Evolutionary conservation across 2,113 vertebrate genomes (phyloP).

Genomic region (Vidua macroura): DNA sequence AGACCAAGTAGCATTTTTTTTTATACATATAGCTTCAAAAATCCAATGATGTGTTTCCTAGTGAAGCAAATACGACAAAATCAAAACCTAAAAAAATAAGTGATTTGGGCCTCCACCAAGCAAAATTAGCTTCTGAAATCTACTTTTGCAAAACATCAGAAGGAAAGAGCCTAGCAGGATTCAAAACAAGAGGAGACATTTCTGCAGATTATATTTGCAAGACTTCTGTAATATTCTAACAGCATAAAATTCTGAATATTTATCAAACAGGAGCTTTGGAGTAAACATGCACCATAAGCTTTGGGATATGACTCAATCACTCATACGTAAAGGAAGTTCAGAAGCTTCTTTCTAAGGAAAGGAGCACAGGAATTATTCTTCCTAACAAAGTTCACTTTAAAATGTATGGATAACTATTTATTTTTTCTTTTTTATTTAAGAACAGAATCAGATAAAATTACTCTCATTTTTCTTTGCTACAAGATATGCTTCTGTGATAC

Average conservation of each 20-base stretch:
- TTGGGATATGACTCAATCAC: neutral
- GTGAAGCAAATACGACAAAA: neutral
- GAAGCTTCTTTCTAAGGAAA: neutral
- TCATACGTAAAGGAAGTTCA: neutral
- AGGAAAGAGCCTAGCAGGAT: neutral
- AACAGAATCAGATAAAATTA: neutral
- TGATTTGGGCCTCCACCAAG: neutral
- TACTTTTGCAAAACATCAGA: neutral
- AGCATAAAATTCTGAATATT: neutral
- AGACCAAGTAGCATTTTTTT: neutral
- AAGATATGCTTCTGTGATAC: neutral
- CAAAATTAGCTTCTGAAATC: neutral
- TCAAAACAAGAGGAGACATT: neutral
- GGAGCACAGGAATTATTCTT: neutral
- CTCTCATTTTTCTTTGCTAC: neutral
- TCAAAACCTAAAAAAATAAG: neutral
- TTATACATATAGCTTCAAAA: neutral
- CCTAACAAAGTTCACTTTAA: neutral
- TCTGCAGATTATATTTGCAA: neutral
- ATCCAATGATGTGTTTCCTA: neutral
- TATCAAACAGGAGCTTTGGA: neutral
- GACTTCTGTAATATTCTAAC: neutral
- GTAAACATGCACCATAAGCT: neutral
- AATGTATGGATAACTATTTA: neutral
- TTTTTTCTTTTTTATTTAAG: neutral